These are phyloP conservation scores for Hipposideros larvatus DNA, from an alignment of 2,797 vertebrate species.

Conservation along the genomic window DNA sequence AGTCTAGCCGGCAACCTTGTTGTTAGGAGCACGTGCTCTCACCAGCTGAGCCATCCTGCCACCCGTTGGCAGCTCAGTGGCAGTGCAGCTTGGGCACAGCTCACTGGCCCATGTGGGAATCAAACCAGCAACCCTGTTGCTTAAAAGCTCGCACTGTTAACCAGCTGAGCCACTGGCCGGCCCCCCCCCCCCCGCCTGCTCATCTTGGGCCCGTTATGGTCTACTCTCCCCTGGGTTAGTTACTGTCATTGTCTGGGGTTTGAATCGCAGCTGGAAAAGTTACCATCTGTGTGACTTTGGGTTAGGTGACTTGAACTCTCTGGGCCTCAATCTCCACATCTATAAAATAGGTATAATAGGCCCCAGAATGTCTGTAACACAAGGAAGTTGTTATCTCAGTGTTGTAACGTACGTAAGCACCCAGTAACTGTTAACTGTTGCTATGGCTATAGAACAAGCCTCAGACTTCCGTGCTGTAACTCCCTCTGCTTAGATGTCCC, in stretches of 20 bases:
- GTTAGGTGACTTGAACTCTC: not conserved
- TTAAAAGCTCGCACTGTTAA: too few species aligned
- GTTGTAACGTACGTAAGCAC: not conserved
- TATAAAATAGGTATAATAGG: not conserved
- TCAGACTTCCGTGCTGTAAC: accelerated
- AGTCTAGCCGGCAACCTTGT: too few species aligned
- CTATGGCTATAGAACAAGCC: accelerated
- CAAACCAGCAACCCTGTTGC: too few species aligned
- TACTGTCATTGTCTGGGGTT: not conserved
- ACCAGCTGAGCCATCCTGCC: too few species aligned
- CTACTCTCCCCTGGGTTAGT: not conserved
- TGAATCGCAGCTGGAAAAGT: not conserved
- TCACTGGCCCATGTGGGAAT: too few species aligned
- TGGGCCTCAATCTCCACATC: not conserved
- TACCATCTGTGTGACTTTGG: not conserved
- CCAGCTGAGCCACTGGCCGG: too few species aligned
- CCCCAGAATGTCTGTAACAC: not conserved
- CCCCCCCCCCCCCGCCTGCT: not conserved
- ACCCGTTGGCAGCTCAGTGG: too few species aligned
- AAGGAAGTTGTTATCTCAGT: not conserved
- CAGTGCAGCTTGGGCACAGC: too few species aligned
- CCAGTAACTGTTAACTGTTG: not conserved
- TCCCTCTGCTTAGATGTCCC: not conserved
- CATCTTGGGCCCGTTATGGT: not conserved
- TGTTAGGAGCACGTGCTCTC: too few species aligned